Evolutionary conservation across 2,888 invertebrate genomes (phyloP).

Genomic region (Eupithecia subfuscata): DNA sequence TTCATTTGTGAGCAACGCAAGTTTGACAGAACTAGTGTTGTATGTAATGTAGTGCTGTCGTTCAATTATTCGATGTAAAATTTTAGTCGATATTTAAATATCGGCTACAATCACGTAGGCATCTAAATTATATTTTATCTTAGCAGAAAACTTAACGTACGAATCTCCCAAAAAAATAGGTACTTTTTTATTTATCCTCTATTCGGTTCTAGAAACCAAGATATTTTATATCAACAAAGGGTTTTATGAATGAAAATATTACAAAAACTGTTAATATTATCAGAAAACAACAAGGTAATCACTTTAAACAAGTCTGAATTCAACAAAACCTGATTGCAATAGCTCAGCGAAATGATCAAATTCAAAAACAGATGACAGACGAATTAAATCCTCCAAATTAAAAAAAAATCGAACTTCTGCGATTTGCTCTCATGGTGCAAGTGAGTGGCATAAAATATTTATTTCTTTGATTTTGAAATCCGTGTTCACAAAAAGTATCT

Average conservation of each 20-base stretch:
- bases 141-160: not conserved
- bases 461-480: no score
- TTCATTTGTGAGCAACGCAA: constrained; percentile 41
- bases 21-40: constrained; percentile 22
- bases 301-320: no score
- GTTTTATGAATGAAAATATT: no score
- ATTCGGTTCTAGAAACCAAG: no score
- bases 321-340: no score
- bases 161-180: no score
- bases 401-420: not conserved
- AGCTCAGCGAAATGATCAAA: no score
- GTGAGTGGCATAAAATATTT: no score
- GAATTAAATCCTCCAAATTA: not conserved
- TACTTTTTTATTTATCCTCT: no score
- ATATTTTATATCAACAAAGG: no score
- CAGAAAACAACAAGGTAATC: no score
- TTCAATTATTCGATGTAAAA: not conserved
- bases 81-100: not conserved
- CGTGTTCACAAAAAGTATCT: not conserved
- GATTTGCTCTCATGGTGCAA: not conserved
- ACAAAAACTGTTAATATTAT: no score
- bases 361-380: not conserved
- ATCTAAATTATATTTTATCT: not conserved
- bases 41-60: not conserved
- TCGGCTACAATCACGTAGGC: not conserved